phyloP scores from a whole-genome alignment of 92 coral and sea anemone species.

The Isaurus tuberculatus region DNA sequence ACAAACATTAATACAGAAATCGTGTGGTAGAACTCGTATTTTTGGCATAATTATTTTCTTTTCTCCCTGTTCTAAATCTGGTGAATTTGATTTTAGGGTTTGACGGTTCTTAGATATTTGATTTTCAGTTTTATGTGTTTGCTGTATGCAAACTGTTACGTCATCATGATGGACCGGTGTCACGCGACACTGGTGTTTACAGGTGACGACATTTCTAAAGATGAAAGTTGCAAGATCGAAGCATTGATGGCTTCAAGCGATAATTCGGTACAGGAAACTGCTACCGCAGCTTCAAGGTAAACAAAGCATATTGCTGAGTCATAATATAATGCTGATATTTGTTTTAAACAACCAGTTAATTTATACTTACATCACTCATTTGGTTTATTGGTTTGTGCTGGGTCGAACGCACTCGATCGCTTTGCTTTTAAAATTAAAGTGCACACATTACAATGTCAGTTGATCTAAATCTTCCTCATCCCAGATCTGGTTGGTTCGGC shows the following conservation, averaged over 20 bases:
- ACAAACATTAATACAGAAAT: no score
- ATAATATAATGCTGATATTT: neutral
- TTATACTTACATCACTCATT: neutral
- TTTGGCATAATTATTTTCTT: neutral
- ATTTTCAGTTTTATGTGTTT: neutral
- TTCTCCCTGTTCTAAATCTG: neutral
- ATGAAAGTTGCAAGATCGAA: neutral
- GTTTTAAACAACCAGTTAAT: neutral
- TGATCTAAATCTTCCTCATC: conserved; percentile 2
- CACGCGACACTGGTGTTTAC: neutral
- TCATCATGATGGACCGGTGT: neutral
- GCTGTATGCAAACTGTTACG: no score
- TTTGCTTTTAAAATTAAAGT: neutral
- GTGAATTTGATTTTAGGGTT: neutral
- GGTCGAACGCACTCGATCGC: neutral
- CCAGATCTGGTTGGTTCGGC: conserved; percentile 53
- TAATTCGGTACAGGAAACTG: neutral
- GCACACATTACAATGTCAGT: neutral
- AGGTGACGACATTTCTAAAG: neutral
- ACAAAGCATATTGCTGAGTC: conserved; percentile 36
- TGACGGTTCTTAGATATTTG: neutral
- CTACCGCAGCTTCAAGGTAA: conserved; percentile 24
- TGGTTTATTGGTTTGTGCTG: neutral
- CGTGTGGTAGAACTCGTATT: neutral
- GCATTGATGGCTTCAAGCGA: conserved; percentile 28